Percentiles rank a stretch among this genome's conserved stretches.
Evolutionary conservation across 2,797 vertebrate species (phyloP).

Genomic region (Ceryle rudis): DNA sequence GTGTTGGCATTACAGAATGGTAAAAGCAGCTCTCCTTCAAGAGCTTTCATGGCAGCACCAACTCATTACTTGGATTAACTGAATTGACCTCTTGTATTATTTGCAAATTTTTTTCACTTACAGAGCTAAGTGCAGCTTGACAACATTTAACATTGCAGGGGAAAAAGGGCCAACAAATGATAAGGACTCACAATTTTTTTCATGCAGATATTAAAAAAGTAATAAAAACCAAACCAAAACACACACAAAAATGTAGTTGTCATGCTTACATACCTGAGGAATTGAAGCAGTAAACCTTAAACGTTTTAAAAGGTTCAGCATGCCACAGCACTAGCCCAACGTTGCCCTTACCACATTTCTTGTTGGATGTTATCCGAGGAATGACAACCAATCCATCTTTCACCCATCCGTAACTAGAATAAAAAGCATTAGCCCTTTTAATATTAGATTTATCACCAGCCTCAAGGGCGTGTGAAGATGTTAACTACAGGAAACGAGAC

Average conservation of each 20-base stretch:
- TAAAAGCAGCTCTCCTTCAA: background rate
- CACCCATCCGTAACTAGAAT: constrained; percentile 82
- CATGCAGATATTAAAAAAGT: background rate
- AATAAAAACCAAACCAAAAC: background rate
- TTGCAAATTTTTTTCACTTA: background rate
- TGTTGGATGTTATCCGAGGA: constrained; percentile 76
- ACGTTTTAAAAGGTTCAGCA: background rate
- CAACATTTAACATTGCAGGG: background rate
- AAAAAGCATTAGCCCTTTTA: constrained; percentile 29
- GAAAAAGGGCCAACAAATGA: background rate
- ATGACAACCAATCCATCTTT: constrained; percentile 70
- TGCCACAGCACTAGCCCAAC: constrained; percentile 72
- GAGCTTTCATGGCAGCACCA: background rate
- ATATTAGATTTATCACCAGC: background rate
- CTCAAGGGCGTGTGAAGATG: background rate
- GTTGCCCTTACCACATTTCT: constrained; percentile 77
- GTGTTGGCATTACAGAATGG: background rate
- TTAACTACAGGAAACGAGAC: background rate
- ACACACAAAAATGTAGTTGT: background rate
- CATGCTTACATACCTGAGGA: constrained; percentile 75
- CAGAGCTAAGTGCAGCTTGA: background rate
- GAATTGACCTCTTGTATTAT: background rate
- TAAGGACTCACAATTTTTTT: background rate
- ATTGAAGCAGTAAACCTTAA: constrained; percentile 78
- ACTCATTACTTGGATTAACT: background rate